A percentile compares a stretch with the other conserved stretches of the same genome.
Conservation (phyloP, 2,113 vertebrate genomes). For the Pygoscelis antarcticus region DNA sequence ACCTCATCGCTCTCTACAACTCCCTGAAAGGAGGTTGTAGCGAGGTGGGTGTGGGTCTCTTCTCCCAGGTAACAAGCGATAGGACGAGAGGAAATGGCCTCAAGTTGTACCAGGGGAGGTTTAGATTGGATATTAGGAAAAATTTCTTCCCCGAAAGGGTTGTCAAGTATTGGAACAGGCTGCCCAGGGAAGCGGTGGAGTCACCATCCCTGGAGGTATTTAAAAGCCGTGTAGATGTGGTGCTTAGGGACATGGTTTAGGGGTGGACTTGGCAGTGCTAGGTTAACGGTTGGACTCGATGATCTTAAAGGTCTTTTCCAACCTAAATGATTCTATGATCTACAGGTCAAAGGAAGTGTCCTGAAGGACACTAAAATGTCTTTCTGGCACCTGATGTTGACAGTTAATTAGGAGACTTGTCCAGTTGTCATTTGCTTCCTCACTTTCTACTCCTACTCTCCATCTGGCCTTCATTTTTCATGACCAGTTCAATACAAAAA, state of each 20-base stretch:
- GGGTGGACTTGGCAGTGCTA: not conserved
- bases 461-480: not conserved
- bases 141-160: not conserved
- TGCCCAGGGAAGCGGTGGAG: not conserved
- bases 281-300: not conserved
- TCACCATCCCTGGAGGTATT: not conserved
- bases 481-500: not conserved
- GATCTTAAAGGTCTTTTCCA: not conserved
- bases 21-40: not conserved
- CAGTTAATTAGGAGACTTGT: not conserved
- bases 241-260: not conserved
- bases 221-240: not conserved
- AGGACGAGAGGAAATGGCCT: not conserved
- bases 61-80: not conserved
- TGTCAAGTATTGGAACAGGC: not conserved
- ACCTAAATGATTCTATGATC: not conserved
- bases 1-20: not conserved
- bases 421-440: not conserved
- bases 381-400: not conserved
- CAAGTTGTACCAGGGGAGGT: not conserved
- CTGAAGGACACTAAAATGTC: not conserved
- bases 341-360: not conserved
- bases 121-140: not conserved
- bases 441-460: not conserved
- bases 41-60: not conserved